phyloP scores from a whole-genome alignment of 2,797 vertebrate genomes.

The Sebastes hubbsi region DNA sequence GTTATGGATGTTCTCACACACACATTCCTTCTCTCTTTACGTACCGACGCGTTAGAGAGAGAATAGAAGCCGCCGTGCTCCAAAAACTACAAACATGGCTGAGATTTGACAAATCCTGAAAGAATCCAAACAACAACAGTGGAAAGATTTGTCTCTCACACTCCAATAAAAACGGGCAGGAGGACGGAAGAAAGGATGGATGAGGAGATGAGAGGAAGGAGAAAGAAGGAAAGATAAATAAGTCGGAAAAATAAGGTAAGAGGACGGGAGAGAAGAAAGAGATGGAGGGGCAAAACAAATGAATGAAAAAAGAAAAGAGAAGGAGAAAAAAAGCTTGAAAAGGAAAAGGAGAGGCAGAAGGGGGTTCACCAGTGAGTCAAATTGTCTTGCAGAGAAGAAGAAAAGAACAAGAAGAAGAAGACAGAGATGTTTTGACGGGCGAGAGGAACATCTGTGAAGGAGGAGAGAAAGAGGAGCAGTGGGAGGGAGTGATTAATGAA shows the following conservation, averaged over 20 bases:
- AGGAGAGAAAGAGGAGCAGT: conserved; percentile 23
- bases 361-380: background rate
- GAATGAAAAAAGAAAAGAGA: background rate
- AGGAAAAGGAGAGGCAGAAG: background rate
- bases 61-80: background rate
- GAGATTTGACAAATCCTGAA: conserved; percentile 64
- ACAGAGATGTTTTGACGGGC: conserved; percentile 42
- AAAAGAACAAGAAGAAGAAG: conserved; percentile 27
- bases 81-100: conserved; percentile 73
- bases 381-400: conserved; percentile 21
- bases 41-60: background rate
- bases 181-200: background rate
- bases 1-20: conserved; percentile 19
- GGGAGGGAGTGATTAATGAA: conserved; percentile 63
- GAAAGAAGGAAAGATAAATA: background rate
- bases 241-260: background rate
- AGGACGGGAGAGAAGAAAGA: background rate
- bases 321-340: background rate
- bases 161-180: background rate
- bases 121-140: conserved; percentile 69
- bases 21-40: conserved; percentile 35
- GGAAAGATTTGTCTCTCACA: conserved; percentile 39
- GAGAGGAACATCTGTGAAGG: conserved; percentile 29
- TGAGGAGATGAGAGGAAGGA: background rate
- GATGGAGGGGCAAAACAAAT: background rate